Conservation (phyloP, 2,888 invertebrate species). For the Hetaerina titia region DNA sequence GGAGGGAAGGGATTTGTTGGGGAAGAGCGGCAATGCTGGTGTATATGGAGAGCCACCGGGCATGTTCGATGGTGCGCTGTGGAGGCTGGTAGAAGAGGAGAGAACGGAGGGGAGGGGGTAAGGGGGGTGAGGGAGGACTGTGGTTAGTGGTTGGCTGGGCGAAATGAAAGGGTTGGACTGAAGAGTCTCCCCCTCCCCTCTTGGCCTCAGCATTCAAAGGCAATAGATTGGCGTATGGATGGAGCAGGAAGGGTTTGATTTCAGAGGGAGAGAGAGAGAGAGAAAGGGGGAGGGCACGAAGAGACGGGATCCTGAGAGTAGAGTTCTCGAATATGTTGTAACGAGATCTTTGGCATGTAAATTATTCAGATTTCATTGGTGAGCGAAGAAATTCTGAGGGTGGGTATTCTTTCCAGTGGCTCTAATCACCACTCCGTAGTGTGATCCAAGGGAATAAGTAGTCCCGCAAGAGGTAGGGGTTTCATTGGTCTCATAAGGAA, state of each 20-base stretch:
- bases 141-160: slow-evolving; percentile 63
- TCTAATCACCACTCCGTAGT: background rate
- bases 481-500: background rate
- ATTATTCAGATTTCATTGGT: background rate
- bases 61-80: background rate
- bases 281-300: background rate
- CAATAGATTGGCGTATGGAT: slow-evolving; percentile 57
- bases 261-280: background rate
- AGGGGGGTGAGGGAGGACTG: background rate
- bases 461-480: background rate
- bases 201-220: slow-evolving; percentile 53
- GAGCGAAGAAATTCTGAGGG: background rate
- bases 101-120: background rate
- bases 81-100: background rate
- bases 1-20: background rate
- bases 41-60: slow-evolving; percentile 39
- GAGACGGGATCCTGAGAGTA: background rate
- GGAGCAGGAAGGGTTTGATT: background rate
- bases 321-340: background rate
- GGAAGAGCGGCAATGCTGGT: background rate
- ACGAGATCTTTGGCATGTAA: background rate
- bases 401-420: background rate
- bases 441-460: background rate
- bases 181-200: background rate
- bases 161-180: slow-evolving; percentile 44